Percentiles rank a stretch among this genome's conserved stretches.
These are phyloP conservation scores for Istiophorus platypterus DNA, from an alignment of 2,113 vertebrate species.

Conservation along the genomic window DNA sequence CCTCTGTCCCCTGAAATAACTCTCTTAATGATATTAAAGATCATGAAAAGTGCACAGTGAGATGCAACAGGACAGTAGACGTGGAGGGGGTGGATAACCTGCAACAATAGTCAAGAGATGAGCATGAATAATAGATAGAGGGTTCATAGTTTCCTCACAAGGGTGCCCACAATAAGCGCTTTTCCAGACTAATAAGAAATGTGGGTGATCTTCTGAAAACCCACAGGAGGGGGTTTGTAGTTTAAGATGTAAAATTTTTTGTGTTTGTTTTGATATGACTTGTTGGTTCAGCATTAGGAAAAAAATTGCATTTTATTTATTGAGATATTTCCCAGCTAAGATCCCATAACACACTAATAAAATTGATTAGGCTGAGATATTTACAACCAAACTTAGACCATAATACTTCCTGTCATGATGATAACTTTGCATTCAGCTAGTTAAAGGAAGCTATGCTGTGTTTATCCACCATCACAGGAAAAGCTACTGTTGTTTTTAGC, in stretches of 20 bases:
- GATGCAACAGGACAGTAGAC: not conserved
- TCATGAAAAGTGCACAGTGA: not conserved
- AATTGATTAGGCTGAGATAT: not conserved
- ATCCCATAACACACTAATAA: not conserved
- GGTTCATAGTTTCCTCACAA: slow-evolving; percentile 24
- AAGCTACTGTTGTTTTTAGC: slow-evolving; percentile 30
- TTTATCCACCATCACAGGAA: not conserved
- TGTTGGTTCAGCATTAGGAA: not conserved
- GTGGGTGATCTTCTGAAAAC: slow-evolving; percentile 26
- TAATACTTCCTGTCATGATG: slow-evolving; percentile 5
- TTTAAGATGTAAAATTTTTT: not conserved
- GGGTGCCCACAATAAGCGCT: slow-evolving; percentile 44
- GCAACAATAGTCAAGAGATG: slow-evolving; percentile 19
- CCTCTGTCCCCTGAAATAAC: not conserved
- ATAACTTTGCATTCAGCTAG: slow-evolving; percentile 31
- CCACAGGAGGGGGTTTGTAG: not conserved
- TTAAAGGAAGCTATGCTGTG: slow-evolving; percentile 18
- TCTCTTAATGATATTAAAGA: slow-evolving; percentile 3
- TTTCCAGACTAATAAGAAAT: slow-evolving; percentile 27
- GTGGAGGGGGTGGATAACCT: not conserved
- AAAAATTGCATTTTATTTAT: not conserved
- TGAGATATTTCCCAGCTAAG: not conserved
- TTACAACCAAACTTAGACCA: slow-evolving; percentile 1
- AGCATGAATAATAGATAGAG: slow-evolving; percentile 23
- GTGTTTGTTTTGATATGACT: not conserved